These are phyloP conservation scores for Vidua chalybeata DNA, from an alignment of 2,113 vertebrate genomes.

Conservation along the genomic window DNA sequence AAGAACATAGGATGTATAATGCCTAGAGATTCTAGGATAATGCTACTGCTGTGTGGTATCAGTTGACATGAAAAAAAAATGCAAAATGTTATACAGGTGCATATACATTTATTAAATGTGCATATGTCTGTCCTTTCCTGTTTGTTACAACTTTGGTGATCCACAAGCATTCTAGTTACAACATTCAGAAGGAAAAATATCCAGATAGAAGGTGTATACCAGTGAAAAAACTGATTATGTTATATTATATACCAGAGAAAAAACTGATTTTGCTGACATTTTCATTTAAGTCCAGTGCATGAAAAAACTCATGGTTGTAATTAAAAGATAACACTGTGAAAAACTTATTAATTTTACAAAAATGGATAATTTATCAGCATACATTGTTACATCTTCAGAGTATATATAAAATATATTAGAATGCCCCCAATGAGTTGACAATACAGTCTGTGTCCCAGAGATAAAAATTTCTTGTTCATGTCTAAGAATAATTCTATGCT, in stretches of 20 bases:
- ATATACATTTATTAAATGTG: background rate
- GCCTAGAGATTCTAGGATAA: background rate
- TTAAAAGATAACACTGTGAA: background rate
- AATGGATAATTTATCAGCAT: background rate
- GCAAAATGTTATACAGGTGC: background rate
- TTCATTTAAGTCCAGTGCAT: background rate
- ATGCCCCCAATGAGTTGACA: background rate
- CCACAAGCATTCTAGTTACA: background rate
- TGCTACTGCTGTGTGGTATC: background rate
- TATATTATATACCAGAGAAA: background rate
- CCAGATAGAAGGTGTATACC: background rate
- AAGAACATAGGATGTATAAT: background rate
- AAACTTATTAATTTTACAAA: background rate
- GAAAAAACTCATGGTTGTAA: background rate
- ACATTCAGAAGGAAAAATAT: background rate
- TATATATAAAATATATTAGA: background rate
- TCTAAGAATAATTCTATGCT: background rate
- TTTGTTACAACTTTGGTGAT: background rate
- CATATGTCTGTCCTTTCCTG: background rate
- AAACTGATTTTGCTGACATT: background rate
- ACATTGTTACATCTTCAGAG: background rate
- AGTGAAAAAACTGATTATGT: background rate
- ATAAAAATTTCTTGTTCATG: background rate
- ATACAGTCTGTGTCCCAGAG: background rate
- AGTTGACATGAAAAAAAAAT: background rate